Conservation (phyloP, 2,797 vertebrate species). For the Bucorvus abyssinicus region DNA sequence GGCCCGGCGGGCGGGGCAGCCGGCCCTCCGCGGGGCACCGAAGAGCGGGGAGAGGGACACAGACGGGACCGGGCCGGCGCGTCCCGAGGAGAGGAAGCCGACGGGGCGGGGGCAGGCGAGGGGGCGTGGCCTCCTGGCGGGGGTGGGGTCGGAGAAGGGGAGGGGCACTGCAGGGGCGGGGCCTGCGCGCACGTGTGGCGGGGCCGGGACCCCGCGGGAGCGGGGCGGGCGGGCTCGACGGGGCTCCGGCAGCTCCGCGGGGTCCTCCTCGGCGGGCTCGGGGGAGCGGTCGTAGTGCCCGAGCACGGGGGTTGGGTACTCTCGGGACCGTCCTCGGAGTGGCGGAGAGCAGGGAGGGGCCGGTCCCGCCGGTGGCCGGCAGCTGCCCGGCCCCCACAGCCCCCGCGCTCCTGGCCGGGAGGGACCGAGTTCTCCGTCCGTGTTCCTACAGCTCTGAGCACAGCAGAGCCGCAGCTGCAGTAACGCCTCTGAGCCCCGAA, state of each 20-base stretch:
- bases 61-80: not conserved
- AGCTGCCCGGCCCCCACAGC: not conserved
- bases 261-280: not conserved
- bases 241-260: not conserved
- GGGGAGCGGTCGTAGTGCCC: not conserved
- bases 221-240: not conserved
- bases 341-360: too few relatives aligned
- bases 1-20: not conserved
- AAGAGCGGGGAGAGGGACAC: not conserved
- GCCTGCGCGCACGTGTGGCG: not conserved
- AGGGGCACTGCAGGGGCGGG: not conserved
- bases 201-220: too few relatives aligned
- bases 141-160: not conserved
- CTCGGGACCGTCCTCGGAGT: not conserved
- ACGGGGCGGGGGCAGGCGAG: not conserved
- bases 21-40: not conserved
- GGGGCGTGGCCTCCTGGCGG: too few relatives aligned
- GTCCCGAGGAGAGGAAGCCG: not conserved
- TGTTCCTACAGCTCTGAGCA: too few relatives aligned
- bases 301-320: too few relatives aligned
- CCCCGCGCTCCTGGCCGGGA: not conserved
- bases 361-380: not conserved
- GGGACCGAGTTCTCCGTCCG: not conserved
- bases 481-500: fast-evolving
- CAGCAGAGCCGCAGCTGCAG: not conserved